Conservation (phyloP, 2,888 invertebrate species). For the Melinaea menophilus region DNA sequence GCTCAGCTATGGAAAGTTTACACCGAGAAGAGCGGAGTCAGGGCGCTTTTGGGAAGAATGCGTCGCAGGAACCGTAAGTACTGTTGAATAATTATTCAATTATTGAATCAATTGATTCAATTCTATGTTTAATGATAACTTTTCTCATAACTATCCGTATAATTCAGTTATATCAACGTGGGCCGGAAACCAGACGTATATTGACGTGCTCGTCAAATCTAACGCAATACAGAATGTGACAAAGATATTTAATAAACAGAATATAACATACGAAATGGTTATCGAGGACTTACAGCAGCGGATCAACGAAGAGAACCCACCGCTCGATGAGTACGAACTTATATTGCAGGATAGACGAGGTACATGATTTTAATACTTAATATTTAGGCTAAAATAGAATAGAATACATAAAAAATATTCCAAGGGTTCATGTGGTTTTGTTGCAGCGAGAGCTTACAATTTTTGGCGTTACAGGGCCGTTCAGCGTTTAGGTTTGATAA, state of each 20-base stretch:
- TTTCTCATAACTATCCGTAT: too few relatives aligned
- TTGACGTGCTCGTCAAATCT: constrained; percentile 85
- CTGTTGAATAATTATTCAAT: neutral
- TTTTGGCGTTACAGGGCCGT: constrained; percentile 78
- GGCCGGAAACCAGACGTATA: constrained; percentile 79
- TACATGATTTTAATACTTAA: constrained; percentile 38
- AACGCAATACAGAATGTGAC: constrained; percentile 81
- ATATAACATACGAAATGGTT: constrained; percentile 82
- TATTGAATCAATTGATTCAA: neutral
- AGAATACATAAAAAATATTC: constrained; percentile 41
- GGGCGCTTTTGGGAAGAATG: constrained; percentile 50
- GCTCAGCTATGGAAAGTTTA: constrained; percentile 86
- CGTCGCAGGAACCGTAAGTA: constrained; percentile 62
- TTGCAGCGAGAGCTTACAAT: constrained; percentile 77
- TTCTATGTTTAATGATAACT: neutral
- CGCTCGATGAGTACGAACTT: constrained; percentile 80
- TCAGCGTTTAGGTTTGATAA: constrained; percentile 61
- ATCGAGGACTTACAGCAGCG: constrained; percentile 88
- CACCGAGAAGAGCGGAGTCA: constrained; percentile 68
- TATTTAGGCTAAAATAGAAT: neutral
- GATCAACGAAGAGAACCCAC: constrained; percentile 89
- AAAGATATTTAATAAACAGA: constrained; percentile 78
- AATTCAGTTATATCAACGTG: constrained; percentile 80
- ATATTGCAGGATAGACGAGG: constrained; percentile 84
- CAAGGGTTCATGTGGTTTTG: constrained; percentile 66